phyloP scores from a whole-genome alignment of 2,113 vertebrate species.

The Xyrauchen texanus region DNA sequence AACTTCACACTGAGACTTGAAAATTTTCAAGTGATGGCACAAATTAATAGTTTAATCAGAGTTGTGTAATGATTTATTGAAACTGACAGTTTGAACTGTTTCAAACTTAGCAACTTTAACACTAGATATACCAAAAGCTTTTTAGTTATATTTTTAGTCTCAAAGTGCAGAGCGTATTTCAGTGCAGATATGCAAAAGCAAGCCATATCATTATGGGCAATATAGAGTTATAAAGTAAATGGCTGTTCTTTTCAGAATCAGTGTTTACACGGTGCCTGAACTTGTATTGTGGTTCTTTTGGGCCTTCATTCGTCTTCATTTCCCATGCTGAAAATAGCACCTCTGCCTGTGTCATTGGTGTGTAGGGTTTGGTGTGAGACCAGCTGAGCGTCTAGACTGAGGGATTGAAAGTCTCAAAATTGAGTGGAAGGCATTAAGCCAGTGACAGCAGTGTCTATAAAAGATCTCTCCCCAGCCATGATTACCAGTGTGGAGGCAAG shows the following conservation, averaged over 20 bases:
- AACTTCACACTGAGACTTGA: no score
- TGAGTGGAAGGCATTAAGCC: constrained; percentile 34
- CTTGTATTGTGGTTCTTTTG: constrained; percentile 28
- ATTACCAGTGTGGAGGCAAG: constrained; percentile 29
- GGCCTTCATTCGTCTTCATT: constrained; percentile 43
- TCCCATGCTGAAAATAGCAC: constrained; percentile 2
- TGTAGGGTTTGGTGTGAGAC: constrained; percentile 37
- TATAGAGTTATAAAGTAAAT: constrained; percentile 8
- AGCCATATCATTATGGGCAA: constrained; percentile 2
- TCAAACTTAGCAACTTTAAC: no score
- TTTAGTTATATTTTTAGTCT: no score
- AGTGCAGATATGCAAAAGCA: no score
- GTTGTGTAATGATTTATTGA: no score
- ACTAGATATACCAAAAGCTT: no score
- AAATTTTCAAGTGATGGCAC: no score
- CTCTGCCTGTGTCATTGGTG: constrained; percentile 28
- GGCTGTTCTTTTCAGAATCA: constrained; percentile 2
- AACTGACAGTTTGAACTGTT: no score
- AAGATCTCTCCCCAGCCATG: constrained; percentile 22
- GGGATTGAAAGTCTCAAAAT: constrained; percentile 44
- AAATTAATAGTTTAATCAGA: no score
- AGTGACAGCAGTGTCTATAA: constrained; percentile 44
- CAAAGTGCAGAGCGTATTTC: no score
- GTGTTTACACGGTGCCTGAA: constrained; percentile 5
- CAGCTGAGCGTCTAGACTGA: constrained; percentile 48